Base-by-base conservation (phyloP, 1,140 invertebrate species). In the Drosophila neocordata region DNA sequence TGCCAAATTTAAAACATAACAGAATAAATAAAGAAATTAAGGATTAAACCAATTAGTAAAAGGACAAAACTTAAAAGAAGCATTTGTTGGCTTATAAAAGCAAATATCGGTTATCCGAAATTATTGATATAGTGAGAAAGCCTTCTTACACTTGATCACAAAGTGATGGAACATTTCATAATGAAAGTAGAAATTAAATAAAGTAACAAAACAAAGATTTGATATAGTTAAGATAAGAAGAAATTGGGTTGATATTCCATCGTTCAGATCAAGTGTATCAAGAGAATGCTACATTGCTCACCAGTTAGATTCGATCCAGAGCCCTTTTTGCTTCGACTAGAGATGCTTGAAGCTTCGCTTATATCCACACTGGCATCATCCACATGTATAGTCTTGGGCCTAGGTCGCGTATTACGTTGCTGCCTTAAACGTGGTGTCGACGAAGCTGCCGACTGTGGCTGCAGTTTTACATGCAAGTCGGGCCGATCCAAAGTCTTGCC, bases 361-460 rank as follows among this genome's bases (percentile, higher is more conserved):
- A 95, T 93, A 73, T 95, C 95, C 65, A 94, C 93, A n/a, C 95
- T 91, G 65, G 95, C 95, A 79, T 94, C 95, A 91, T 97, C 96
- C 55, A 97, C 96, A 82, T 97, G 96, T 69, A 97, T 97, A 12
- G 96, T 97, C 92, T 97, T 97, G 37, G 96, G 96, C 34, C 96
- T 92, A 55, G 96, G 96, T 60, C 96, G 93, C 81, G 91, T 91
- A 34, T 73, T 82, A 70, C 83, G 93, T 91, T 94, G 95, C 64
- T 92, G 93, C 73, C 95, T 89, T 78, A 95, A 92, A 91, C 94
- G 94, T 70, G 94, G 93, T 37, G 93, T 92, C 53, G 93, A 90
- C 80, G 91, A 64, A 41, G 71, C 79, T 58, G 77, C 79, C 44
- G 65, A 73, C 60, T 88, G 83, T 27, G 84, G 84, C 73, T 80